Evolutionary conservation across 2,113 vertebrate species (phyloP), one percentile per base, ranked within the genome.

Genomic region (Apus apus): DNA sequence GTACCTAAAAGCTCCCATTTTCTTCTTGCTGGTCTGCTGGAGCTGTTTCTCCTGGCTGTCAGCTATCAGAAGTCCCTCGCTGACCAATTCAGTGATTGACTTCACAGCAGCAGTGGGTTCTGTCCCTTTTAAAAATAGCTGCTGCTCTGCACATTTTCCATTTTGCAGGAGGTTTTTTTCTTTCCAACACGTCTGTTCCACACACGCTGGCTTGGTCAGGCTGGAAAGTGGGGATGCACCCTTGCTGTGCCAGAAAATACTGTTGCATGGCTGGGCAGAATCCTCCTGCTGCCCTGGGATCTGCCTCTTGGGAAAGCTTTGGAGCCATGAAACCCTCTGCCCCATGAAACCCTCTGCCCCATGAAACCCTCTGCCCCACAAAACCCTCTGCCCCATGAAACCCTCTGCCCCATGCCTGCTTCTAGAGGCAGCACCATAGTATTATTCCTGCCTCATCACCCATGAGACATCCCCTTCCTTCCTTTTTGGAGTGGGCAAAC

Each of bases 151-250:
- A 67, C 25, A 51, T 93, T 94, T 94, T 86, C 92, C 88, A 51
- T 86, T 90, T 90, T 86, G 60, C 72, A 81, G 79, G 32, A 88
- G 48, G 53, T n/a, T 95, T 93, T 95, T 93, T 96, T 90, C 77
- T 90, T 96, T 95, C 90, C 96, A 86, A 72, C 82, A 61, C 8
- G 0, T 96, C 95, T 96, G 83, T 92, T 96, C 74, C 88, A 68
- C 48, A 78, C 51, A 72, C 68, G 45, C 70, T 65, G 81, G 29
- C 57, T 91, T 38, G 61, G 66, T 82, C 76, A 94, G 65, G 30
- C 30, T 0, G 73, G 70, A 87, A 93, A 87, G 36, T 13, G 5
- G 0, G 0, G 53, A 77, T 40, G 30, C n/a, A 68, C 68, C 50
- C 57, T 72, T 90, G 27, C 53, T 11, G 15, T 88, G 76, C 76